Evolutionary conservation across 2,888 invertebrate genomes (phyloP), one percentile per base, ranked within the genome.

Genomic region (Drosophila flavopinicola): DNA sequence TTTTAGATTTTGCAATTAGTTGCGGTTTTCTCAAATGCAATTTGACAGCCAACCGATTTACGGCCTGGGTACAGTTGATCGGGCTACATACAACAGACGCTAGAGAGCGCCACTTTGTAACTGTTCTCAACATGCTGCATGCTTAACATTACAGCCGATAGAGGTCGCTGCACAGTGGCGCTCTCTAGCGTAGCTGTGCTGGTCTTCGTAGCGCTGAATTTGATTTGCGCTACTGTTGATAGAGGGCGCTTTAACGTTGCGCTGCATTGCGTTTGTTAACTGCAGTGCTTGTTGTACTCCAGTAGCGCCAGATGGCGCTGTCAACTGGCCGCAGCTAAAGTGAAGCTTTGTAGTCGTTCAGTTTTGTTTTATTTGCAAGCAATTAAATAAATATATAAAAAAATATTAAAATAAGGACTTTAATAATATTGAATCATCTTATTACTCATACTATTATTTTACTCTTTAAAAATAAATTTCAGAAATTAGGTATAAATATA

Each of bases 1-100:
- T 54, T 35, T 37, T 0, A 29, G 32, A 44, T 48, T 53, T 66
- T 13, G 23, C 48, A 70, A 73, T 73, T 74, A 41, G 67, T 48
- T 63, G 52, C 54, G 77, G 51, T 30, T 44, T 48, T 49, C 13
- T 35, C 42, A 29, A 30, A 11, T 54, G 45, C 63, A 61, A 49
- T 52, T 52, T 66, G 74, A 67, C 42, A 60, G 45, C 29, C 5
- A 45, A 32, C 20, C 7, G 29, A 32, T 10, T 35, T 30, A n/a
- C n/a, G n/a, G n/a, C 13, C 32, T 41, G 58, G 11, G 59, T 37
- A 59, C 58, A 57, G 32, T 57, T 39, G 9, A 13, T 2, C 1
- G 9, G 10, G 25, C 15, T 78, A 15, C n/a, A 0, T 0, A 1
- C 3, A 33, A 2, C n/a, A 3, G 3, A 0, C 83, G 37, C 33